A percentile compares a stretch with the other conserved stretches of the same genome.
Conservation (phyloP, 2,113 vertebrate genomes). For the Plotosus lineatus region DNA sequence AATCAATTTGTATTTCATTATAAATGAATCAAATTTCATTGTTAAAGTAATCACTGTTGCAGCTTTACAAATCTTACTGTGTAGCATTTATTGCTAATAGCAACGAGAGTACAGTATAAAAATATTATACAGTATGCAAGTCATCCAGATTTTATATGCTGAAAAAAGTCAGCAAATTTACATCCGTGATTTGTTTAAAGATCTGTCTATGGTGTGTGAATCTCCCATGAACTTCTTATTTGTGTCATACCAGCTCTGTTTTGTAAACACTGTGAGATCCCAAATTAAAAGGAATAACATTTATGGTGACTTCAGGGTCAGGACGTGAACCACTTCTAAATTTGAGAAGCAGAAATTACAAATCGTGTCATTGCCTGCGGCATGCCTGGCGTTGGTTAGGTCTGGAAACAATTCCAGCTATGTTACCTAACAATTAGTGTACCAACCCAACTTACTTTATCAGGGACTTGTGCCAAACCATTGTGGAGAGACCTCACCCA, state of each 20-base stretch:
- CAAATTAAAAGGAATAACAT: conserved; percentile 56
- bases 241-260: conserved; percentile 46
- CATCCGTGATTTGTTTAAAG: not conserved
- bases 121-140: not conserved
- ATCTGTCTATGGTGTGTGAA: not conserved
- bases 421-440: conserved; percentile 65
- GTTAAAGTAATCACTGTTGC: not conserved
- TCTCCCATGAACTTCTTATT: conserved; percentile 38
- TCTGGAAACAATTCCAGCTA: conserved; percentile 57
- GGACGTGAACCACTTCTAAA: conserved; percentile 48
- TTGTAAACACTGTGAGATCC: conserved; percentile 49
- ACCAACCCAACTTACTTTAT: conserved; percentile 57
- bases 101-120: not conserved
- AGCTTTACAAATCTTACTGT: not conserved
- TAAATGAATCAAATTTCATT: not conserved
- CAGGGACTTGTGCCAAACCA: conserved; percentile 58
- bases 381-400: conserved; percentile 21
- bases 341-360: conserved; percentile 48
- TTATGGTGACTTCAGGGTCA: conserved; percentile 57
- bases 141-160: not conserved
- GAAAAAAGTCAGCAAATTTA: not conserved
- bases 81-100: not conserved
- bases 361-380: conserved; percentile 48
- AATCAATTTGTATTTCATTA: not conserved
- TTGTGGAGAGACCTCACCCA: conserved; percentile 51